Percentiles rank a stretch among this genome's conserved stretches.
phyloP scores from a whole-genome alignment of 2,113 vertebrate species.

The Syrmaticus mikado region DNA sequence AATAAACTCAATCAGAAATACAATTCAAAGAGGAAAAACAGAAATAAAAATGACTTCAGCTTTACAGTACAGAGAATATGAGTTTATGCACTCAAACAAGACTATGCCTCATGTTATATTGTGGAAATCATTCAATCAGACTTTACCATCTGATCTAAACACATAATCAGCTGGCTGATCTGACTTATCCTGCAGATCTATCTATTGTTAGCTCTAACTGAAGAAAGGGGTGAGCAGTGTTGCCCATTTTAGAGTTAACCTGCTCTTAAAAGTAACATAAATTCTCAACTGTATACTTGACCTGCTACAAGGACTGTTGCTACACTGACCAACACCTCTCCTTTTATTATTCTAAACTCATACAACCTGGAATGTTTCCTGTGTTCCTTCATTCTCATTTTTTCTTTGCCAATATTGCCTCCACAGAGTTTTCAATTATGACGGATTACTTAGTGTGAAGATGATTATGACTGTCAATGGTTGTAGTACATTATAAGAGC shows the following conservation, averaged over 20 bases:
- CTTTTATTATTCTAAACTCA: neutral
- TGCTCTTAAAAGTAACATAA: neutral
- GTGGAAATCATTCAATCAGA: neutral
- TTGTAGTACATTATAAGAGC: neutral
- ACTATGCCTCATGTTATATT: neutral
- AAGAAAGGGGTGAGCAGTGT: neutral
- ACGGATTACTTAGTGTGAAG: neutral
- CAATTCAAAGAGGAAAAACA: neutral
- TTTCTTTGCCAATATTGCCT: neutral
- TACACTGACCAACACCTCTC: rapidly evolving
- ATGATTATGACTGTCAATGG: neutral
- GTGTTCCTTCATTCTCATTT: neutral
- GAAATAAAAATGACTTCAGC: neutral
- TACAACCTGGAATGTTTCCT: neutral
- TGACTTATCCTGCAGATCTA: neutral
- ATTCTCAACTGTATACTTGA: neutral
- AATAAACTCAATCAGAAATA: neutral
- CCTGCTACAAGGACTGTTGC: neutral
- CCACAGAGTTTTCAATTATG: neutral
- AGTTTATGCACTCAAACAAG: neutral
- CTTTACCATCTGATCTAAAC: neutral
- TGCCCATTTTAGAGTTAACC: neutral
- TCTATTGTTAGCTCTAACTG: neutral
- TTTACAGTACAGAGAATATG: neutral
- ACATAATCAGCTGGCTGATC: neutral